Conservation (phyloP, 2,113 vertebrate genomes). For the Aepyceros melampus region DNA sequence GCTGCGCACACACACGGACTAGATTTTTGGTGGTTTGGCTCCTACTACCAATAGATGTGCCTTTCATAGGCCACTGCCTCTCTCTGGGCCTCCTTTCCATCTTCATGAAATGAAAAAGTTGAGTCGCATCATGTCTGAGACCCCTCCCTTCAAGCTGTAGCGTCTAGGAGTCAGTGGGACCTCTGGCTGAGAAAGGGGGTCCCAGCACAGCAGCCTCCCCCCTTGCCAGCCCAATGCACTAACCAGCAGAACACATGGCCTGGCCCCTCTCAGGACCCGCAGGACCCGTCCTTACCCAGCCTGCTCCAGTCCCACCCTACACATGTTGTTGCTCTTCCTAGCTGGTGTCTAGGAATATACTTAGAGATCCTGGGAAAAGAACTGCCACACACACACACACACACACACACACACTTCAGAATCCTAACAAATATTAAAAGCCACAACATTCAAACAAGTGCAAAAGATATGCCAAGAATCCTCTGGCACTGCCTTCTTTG, state of each 20-base stretch:
- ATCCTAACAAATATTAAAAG: conserved; percentile 37
- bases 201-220: conserved; percentile 42
- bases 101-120: neutral
- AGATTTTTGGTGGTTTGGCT: neutral
- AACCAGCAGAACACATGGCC: conserved; percentile 58
- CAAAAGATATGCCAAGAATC: conserved; percentile 43
- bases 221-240: conserved; percentile 42
- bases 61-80: neutral
- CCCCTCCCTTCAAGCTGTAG: conserved; percentile 61
- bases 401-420: neutral
- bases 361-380: neutral
- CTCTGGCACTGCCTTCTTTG: neutral
- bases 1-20: no score
- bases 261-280: neutral
- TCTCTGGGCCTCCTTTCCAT: neutral
- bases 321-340: neutral
- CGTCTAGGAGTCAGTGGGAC: neutral
- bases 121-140: neutral
- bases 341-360: neutral
- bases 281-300: neutral
- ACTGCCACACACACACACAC: neutral
- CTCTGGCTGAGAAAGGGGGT: conserved; percentile 16
- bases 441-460: conserved; percentile 70
- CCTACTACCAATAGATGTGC: neutral
- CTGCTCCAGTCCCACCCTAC: neutral